Conservation (phyloP, 2,888 invertebrate genomes). For the Crematogaster levior region DNA sequence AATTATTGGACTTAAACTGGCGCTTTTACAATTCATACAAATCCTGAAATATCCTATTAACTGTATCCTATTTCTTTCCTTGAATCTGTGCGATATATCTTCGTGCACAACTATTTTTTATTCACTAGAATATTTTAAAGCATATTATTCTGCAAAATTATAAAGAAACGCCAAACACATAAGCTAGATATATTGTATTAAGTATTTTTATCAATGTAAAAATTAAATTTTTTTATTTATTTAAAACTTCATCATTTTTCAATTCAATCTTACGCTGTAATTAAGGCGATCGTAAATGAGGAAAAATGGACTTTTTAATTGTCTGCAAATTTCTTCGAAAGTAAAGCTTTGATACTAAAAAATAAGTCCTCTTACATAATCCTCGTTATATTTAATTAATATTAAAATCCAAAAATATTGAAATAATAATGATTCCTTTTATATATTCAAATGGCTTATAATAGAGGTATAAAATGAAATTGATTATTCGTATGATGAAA, state of each 20-base stretch:
- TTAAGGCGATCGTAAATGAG: not conserved
- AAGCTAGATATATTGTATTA: not conserved
- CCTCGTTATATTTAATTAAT: not conserved
- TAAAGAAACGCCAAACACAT: not conserved
- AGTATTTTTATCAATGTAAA: not conserved
- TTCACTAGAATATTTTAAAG: not conserved
- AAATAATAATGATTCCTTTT: conserved; percentile 13
- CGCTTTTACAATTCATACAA: not conserved
- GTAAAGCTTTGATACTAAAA: not conserved
- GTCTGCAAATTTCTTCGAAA: not conserved
- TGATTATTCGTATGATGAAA: conserved; percentile 22
- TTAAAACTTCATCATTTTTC: not conserved
- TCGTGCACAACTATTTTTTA: not conserved
- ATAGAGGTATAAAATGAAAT: not conserved
- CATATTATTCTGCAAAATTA: not conserved
- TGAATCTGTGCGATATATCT: not conserved
- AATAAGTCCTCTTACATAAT: not conserved
- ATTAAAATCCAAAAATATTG: not conserved
- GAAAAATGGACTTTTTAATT: not conserved
- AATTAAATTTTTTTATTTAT: not conserved
- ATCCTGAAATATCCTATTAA: conserved; percentile 18
- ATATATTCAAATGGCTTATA: not conserved
- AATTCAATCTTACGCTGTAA: not conserved
- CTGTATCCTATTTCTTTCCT: not conserved
- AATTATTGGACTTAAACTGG: conserved; percentile 5